These are phyloP conservation scores for Acestrorhynchus altus DNA, from an alignment of 2,797 vertebrate species.

Conservation along the genomic window DNA sequence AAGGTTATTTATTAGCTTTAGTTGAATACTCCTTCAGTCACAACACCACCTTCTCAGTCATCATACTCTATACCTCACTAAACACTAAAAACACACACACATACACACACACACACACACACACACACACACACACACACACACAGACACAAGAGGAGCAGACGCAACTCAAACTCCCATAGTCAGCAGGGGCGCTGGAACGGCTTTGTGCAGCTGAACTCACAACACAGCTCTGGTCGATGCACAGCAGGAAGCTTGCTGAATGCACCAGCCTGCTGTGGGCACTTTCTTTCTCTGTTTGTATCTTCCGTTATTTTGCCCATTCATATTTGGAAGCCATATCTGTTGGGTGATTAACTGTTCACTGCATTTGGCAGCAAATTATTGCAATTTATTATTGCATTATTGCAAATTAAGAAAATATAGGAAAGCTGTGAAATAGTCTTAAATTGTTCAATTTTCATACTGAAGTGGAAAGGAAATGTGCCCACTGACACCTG, in stretches of 20 bases:
- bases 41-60: background rate
- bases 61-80: background rate
- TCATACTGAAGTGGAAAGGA: background rate
- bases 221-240: constrained; percentile 40
- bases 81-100: too few species aligned
- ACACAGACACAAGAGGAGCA: background rate
- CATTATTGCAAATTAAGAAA: background rate
- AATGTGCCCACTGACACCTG: background rate
- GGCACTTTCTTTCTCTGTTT: constrained; percentile 38
- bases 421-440: background rate
- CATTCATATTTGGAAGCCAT: too few species aligned
- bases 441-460: background rate
- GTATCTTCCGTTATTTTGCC: too few species aligned
- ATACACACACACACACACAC: constrained; percentile 3
- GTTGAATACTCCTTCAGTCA: too few species aligned
- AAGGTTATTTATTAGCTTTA: too few species aligned
- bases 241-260: constrained; percentile 36
- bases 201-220: constrained; percentile 38
- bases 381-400: too few species aligned
- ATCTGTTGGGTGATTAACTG: too few species aligned
- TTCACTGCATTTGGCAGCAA: too few species aligned
- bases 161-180: constrained; percentile 18
- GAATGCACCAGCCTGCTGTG: constrained; percentile 33
- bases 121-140: background rate
- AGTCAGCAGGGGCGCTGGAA: constrained; percentile 43